A percentile compares a stretch with the other conserved stretches of the same genome.
These are phyloP conservation scores for Megalops cyprinoides DNA, from an alignment of 2,797 vertebrate species.

Conservation along the genomic window DNA sequence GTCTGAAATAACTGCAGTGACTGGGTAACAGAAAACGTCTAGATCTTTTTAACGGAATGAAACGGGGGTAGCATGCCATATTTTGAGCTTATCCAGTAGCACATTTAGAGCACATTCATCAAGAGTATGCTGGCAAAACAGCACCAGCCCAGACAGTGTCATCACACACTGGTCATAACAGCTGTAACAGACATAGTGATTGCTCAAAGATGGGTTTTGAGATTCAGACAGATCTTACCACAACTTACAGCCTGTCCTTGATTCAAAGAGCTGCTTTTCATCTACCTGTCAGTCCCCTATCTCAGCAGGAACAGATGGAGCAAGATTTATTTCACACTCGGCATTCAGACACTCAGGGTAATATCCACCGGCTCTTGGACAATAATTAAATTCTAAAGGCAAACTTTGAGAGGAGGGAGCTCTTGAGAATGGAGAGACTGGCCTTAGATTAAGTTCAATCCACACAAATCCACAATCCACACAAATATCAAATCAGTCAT, in stretches of 20 bases:
- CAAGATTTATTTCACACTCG: constrained; percentile 26
- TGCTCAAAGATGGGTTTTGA: constrained; percentile 19
- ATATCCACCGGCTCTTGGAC: background rate
- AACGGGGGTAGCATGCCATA: background rate
- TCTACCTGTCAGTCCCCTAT: constrained; percentile 12
- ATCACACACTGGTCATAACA: background rate
- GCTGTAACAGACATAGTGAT: background rate
- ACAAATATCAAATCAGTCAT: no score
- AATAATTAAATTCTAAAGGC: constrained; percentile 23
- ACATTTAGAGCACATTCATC: no score
- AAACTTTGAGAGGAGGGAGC: constrained; percentile 14
- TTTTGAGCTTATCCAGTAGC: constrained; percentile 2
- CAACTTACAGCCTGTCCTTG: constrained; percentile 18
- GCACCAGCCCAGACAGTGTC: background rate
- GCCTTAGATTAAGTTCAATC: background rate
- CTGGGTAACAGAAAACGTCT: no score
- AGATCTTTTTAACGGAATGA: no score
- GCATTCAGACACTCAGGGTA: constrained; percentile 11
- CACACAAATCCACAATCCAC: background rate
- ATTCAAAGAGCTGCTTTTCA: constrained; percentile 22
- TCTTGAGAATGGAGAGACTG: background rate
- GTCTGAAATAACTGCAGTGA: constrained; percentile 13
- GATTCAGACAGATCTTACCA: constrained; percentile 12
- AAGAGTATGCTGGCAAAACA: background rate
- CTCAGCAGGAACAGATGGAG: constrained; percentile 13